Conservation (phyloP, 2,888 invertebrate genomes). For the Bellardia bayeri region DNA sequence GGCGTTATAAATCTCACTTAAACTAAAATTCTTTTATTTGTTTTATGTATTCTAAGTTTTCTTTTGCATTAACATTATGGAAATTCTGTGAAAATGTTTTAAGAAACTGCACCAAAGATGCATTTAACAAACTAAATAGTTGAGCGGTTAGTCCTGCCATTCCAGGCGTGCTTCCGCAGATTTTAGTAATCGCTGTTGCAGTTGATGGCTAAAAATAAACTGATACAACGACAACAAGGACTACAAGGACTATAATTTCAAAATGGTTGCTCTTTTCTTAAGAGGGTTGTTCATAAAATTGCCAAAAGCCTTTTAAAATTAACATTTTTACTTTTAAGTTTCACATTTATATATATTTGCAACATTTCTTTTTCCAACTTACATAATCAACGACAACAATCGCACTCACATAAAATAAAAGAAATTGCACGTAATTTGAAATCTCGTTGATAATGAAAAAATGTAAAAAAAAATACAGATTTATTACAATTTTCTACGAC, state of each 20-base stretch:
- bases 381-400: conserved; percentile 6
- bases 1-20: background rate
- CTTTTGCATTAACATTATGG: too few species aligned
- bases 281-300: conserved; percentile 12
- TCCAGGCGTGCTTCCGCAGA: background rate
- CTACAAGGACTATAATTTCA: background rate
- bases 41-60: too few species aligned
- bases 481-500: conserved; percentile 60
- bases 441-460: conserved; percentile 67
- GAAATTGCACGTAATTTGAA: conserved; percentile 66
- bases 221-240: background rate
- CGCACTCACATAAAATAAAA: conserved; percentile 16
- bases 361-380: background rate
- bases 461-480: conserved; percentile 63
- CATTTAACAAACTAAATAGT: conserved; percentile 17
- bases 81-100: too few species aligned
- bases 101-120: background rate
- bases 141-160: background rate
- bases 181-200: background rate
- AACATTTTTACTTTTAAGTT: conserved; percentile 53
- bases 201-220: conserved; percentile 6
- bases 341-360: conserved; percentile 20
- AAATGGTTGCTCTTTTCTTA: conserved; percentile 31
- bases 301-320: conserved; percentile 48
- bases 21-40: background rate